Conservation (phyloP, 2,888 invertebrate species). For the Lasioglossum malachurum region DNA sequence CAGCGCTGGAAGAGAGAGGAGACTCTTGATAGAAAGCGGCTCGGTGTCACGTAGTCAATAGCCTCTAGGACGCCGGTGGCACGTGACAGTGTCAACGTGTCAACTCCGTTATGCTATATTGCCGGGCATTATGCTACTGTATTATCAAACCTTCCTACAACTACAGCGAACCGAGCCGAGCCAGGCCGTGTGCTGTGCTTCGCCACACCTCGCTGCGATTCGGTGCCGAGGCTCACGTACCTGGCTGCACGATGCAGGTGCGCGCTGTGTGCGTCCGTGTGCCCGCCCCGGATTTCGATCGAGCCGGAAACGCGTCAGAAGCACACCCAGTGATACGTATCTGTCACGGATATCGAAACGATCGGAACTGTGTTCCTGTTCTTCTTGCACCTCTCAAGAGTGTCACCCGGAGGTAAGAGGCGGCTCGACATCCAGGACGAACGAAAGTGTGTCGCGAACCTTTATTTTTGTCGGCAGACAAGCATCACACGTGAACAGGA, state of each 20-base stretch:
- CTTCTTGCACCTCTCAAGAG: not conserved
- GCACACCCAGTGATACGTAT: conserved; percentile 58
- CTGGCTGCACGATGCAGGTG: not conserved
- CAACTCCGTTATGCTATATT: conserved; percentile 75
- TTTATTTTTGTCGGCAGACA: conserved; percentile 16
- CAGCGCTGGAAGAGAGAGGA: conserved; percentile 45
- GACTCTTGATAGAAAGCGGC: conserved; percentile 56
- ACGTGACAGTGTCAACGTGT: conserved; percentile 75
- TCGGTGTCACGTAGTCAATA: conserved; percentile 72
- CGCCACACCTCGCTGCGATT: conserved; percentile 41
- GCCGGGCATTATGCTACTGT: conserved; percentile 72
- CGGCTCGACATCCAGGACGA: not conserved
- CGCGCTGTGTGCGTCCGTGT: conserved; percentile 14
- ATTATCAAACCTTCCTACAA: conserved; percentile 69
- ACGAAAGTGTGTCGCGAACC: not conserved
- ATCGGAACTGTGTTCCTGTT: conserved; percentile 27
- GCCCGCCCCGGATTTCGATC: conserved; percentile 39
- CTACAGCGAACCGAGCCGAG: conserved; percentile 47
- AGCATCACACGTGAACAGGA: not conserved
- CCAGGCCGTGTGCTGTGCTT: no score
- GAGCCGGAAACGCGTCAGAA: conserved; percentile 66
- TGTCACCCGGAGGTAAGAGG: not conserved
- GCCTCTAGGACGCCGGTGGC: conserved; percentile 71
- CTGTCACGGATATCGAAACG: conserved; percentile 50
- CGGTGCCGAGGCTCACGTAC: conserved; percentile 49